Evolutionary conservation across 2,888 invertebrate species (phyloP).

Genomic region (Pherbina coryleti): DNA sequence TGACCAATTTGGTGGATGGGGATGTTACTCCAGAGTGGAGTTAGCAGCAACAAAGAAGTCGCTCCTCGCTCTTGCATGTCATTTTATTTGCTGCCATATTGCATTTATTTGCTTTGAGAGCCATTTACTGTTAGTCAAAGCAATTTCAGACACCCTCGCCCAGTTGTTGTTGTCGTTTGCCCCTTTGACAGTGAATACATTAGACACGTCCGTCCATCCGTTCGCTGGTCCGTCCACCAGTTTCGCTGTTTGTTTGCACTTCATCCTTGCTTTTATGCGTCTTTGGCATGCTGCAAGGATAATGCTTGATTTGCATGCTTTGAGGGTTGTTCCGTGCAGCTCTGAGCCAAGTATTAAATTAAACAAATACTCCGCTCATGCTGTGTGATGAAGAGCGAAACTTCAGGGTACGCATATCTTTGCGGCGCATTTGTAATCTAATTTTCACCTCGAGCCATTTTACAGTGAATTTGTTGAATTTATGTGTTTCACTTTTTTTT

Average conservation of each 20-base stretch:
- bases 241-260: background rate
- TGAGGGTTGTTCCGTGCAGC: background rate
- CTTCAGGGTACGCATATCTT: background rate
- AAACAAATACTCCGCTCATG: conserved; percentile 21
- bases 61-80: conserved; percentile 37
- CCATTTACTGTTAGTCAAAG: conserved; percentile 18
- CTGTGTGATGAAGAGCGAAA: background rate
- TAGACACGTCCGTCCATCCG: background rate
- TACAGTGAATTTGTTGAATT: background rate
- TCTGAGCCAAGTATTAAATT: conserved; percentile 29
- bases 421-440: conserved; percentile 32
- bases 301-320: conserved; percentile 9
- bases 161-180: conserved; percentile 9
- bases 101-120: conserved; percentile 39
- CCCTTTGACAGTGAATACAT: background rate
- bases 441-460: conserved; percentile 36
- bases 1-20: no score
- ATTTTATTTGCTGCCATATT: conserved; percentile 36
- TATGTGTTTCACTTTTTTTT: background rate
- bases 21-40: background rate
- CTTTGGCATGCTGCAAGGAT: background rate
- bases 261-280: conserved; percentile 17
- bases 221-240: background rate
- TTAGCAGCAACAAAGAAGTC: conserved; percentile 8
- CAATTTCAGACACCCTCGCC: conserved; percentile 10